Evolutionary conservation across 2,113 vertebrate genomes (phyloP), one percentile per base, ranked within the genome.

Genomic region (Pipra filicauda): DNA sequence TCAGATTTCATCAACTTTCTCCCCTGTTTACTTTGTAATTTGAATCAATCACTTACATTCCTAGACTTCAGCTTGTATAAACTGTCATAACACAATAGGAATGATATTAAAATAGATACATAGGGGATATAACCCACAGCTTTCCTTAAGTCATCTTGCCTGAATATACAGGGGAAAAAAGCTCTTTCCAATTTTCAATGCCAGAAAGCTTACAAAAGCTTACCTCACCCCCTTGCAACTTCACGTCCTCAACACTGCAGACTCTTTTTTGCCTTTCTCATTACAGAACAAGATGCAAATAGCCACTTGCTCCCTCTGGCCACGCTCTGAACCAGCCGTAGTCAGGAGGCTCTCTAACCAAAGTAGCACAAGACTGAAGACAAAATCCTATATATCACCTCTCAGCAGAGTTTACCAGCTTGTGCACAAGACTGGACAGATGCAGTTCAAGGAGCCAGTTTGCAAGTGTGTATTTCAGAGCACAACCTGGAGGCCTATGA

Each of bases 1-100:
- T 39, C 71, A 87, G 59, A 80, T 90, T 91, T 85, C 49, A 79
- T 54, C 79, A 96, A 65, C 76, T 64, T 82, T 65, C 58, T 81
- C 37, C 49, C 22, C 19, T 86, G 19, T 79, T 96, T 88, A 84
- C 31, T 79, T 78, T 27, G 43, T 71, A 52, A 74, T 78, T 91
- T 94, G 64, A 65, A 64, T 86, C 88, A 96, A 59, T 84, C 83
- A 66, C 43, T 73, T 62, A 69, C 23, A 72, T 69, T 80, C 58
- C 44, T 72, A 77, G 80, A 78, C 41, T 93, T 67, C 69, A 84
- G 48, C 22, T 46, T 61, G 30, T 37, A 66, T 28, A 83, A 88
- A 83, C 0, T 78, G 57, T 44, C 8, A 3, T 57, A 81, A 84
- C 7, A 65, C n/a, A 79, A 55, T 0, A 52, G 18, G 6, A 49